Evolutionary conservation across 2,113 vertebrate species (phyloP), one percentile per base, ranked within the genome.

Genomic region (Phyllopteryx taeniolatus): DNA sequence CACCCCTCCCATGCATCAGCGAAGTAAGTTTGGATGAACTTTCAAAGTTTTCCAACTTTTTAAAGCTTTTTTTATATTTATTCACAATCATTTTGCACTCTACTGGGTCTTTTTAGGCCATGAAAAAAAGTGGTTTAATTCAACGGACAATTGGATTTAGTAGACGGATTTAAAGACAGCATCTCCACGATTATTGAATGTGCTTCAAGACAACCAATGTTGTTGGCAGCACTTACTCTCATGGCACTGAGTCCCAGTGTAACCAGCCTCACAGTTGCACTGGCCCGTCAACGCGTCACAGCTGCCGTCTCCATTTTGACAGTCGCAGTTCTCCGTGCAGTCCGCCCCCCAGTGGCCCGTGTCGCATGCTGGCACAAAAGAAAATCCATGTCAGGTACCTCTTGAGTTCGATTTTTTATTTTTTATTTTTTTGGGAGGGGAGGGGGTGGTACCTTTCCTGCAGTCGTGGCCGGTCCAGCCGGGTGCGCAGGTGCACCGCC

Each of bases 391-490:
- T 31, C 68, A 56, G 5, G 8, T 9, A 19, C 5, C 20, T 27
- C 22, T 14, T 20, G 49, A 39, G 27, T 35, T 42, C 9, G 53
- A n/a, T 31, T n/a, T 42, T 39, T 39, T 6, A 39, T 39, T 22
- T 56, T 1, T 51, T 17, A 51, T 56, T 1, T 22, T 56, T 56
- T 10, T 22, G 19, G 2, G 54, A 3, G n/a, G 7, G 19, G 2
- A 49, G 4, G 27, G 7, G 1, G 9, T 0, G 0, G 86, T 82
- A 89, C 96, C 96, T 94, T 91, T 93, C 81, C 89, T 93, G 80
- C 96, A 99, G 91, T 82, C 82, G 63, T 88, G 72, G 33, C 97
- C 97, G 0, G 91, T 97, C 95, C 96, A 94, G 47, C 97, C 96
- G 0, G 95, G 86, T 0, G 93, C 77, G 22, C 97, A 98, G 81